Evolutionary conservation across 2,888 invertebrate species (phyloP), one percentile per base, ranked within the genome.

Genomic region (Rotaria magnacalcarata): DNA sequence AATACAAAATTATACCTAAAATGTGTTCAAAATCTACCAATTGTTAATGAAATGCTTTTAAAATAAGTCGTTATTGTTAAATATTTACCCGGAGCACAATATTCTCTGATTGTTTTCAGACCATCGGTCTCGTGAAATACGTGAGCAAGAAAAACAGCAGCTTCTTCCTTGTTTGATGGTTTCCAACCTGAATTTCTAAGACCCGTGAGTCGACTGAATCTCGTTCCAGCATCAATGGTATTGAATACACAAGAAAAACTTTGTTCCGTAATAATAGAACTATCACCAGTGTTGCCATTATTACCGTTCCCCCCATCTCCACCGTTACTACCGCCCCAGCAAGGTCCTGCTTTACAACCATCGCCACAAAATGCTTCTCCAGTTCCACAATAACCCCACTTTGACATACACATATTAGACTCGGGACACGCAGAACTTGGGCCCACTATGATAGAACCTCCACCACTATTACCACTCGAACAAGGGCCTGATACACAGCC

Each of bases 91-190:
- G 80, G 80, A 47, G 80, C 80, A 80, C 80, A 80, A 41, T 86
- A 86, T 52, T 86, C 86, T 60, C 52, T 16, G 21, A 84, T 84
- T 50, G 74, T 54, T 74, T 67, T 58, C 19, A 86, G 84, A 67
- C 86, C 86, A 84, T 86, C 86, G 8, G 86, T 84, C 84, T 80
- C 80, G 14, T 80, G 80, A n/a, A 80, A 80, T 0, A 80, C 80
- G n/a, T 80, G 80, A 80, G 47, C 80, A n/a, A 80, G 80, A 47
- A 80, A 80, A 47, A 80, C 80, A n/a, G 80, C 80, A n/a, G 80
- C 80, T 52, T 86, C 86, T 3, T 80, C 80, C 19, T 80, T 80
- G 41, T 80, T 80, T 11, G 80, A 24, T 47, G 80, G 80, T 47
- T 43, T 80, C 80, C 80, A 80, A 14, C 80, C 80, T 24, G 80